These are phyloP conservation scores for Drosophila paracracens DNA, from an alignment of 2,888 invertebrate genomes.

Conservation along the genomic window DNA sequence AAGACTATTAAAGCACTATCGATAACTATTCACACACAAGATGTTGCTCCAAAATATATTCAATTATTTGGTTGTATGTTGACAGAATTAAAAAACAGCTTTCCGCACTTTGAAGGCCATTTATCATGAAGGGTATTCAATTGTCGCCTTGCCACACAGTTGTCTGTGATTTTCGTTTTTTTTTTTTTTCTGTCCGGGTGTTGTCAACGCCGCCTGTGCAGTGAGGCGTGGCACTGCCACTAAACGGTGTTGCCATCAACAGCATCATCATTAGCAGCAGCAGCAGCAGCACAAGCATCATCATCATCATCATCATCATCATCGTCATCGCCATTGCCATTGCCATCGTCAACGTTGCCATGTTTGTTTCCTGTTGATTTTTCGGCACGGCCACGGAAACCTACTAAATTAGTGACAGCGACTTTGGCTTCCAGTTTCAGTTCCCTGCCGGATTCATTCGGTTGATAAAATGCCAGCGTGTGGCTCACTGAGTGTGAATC, in stretches of 20 bases:
- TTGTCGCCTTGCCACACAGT: background rate
- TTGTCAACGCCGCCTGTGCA: conserved; percentile 71
- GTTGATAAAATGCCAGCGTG: conserved; percentile 72
- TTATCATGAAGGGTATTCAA: conserved; percentile 1
- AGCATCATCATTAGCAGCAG: conserved; percentile 25
- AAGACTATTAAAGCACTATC: background rate
- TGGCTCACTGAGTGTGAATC: conserved; percentile 29
- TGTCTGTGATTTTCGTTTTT: background rate
- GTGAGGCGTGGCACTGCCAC: conserved; percentile 66
- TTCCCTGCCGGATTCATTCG: conserved; percentile 57
- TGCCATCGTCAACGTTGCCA: conserved; percentile 36
- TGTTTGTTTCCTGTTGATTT: conserved; percentile 81
- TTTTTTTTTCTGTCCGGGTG: conserved; percentile 18
- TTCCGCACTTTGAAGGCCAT: background rate
- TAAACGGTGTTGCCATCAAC: conserved; percentile 59
- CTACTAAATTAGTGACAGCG: conserved; percentile 78
- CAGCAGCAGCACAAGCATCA: conserved; percentile 29
- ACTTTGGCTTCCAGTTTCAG: conserved; percentile 49
- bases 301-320: conserved; percentile 9
- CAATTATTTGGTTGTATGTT: background rate
- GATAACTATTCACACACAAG: background rate
- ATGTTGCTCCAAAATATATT: background rate
- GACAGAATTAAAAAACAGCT: background rate
- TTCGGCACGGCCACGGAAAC: conserved; percentile 71
- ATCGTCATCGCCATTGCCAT: conserved; percentile 10